Evolutionary conservation across 2,888 invertebrate genomes (phyloP).

Genomic region (Tryphoninae sp.): DNA sequence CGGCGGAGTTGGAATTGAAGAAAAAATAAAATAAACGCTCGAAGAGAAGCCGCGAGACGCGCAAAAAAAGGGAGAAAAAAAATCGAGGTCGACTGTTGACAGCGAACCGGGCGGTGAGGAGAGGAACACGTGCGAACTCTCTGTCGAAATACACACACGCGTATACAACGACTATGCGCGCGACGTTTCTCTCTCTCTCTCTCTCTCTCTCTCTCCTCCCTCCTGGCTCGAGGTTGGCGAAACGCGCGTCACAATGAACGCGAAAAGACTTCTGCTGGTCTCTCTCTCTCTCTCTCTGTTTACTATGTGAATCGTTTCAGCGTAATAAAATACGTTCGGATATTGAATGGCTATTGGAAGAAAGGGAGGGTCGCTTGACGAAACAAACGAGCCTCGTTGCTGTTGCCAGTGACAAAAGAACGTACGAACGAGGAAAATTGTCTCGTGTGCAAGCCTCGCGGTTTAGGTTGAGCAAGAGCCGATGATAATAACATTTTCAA

Average conservation of each 20-base stretch:
- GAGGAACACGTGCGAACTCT: conserved; percentile 32
- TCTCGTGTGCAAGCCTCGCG: not conserved
- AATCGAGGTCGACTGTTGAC: conserved; percentile 52
- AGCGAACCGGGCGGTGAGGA: conserved; percentile 22
- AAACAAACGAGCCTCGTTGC: not conserved
- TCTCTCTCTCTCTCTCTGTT: conserved; percentile 15
- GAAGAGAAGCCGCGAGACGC: conserved; percentile 8
- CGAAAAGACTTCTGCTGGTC: conserved; percentile 8
- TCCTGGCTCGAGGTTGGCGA: not conserved
- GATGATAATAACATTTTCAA: too few relatives aligned
- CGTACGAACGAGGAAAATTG: not conserved
- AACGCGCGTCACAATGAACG: conserved; percentile 1
- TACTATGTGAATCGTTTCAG: not conserved
- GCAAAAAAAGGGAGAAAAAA: conserved; percentile 18
- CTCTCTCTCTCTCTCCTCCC: not conserved
- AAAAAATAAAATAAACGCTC: not conserved
- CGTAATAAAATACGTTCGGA: not conserved
- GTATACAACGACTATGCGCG: not conserved
- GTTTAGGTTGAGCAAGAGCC: too few relatives aligned
- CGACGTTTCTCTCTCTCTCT: not conserved
- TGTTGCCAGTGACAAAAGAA: not conserved
- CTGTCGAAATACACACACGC: not conserved
- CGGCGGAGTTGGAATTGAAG: not conserved
- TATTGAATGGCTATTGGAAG: not conserved
- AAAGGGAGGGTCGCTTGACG: not conserved